Percentiles rank a stretch among this genome's conserved stretches.
Conservation (phyloP, 2,113 vertebrate species). For the Manacus vitellinus region DNA sequence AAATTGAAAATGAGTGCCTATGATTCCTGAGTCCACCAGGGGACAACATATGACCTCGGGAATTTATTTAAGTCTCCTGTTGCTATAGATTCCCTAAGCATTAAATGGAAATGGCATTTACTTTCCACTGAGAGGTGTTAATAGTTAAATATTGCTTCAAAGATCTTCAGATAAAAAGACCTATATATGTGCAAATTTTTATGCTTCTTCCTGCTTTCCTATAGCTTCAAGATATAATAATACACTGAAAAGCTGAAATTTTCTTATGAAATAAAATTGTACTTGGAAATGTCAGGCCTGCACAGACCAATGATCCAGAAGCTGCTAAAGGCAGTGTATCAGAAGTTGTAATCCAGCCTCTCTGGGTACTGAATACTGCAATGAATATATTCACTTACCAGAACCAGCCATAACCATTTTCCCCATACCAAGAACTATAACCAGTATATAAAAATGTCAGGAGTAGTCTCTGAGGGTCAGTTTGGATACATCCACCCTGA, state of each 20-base stretch:
- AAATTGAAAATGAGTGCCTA: conserved; percentile 1
- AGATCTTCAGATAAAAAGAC: conserved; percentile 22
- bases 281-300: conserved; percentile 28
- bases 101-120: neutral
- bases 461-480: neutral
- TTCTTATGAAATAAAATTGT: neutral
- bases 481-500: neutral
- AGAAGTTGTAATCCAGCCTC: neutral
- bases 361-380: rapidly evolving
- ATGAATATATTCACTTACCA: neutral
- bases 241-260: neutral
- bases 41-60: neutral
- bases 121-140: neutral
- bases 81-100: neutral
- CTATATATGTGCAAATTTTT: conserved; percentile 29
- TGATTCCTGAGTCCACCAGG: neutral
- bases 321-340: neutral
- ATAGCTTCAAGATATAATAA: conserved; percentile 16
- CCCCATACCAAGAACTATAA: neutral
- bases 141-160: neutral
- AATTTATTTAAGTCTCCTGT: conserved; percentile 5
- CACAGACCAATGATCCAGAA: neutral
- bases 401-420: neutral
- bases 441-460: neutral
- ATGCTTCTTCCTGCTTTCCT: neutral